phyloP scores from a whole-genome alignment of 2,113 vertebrate genomes.

The Zootoca vivipara region DNA sequence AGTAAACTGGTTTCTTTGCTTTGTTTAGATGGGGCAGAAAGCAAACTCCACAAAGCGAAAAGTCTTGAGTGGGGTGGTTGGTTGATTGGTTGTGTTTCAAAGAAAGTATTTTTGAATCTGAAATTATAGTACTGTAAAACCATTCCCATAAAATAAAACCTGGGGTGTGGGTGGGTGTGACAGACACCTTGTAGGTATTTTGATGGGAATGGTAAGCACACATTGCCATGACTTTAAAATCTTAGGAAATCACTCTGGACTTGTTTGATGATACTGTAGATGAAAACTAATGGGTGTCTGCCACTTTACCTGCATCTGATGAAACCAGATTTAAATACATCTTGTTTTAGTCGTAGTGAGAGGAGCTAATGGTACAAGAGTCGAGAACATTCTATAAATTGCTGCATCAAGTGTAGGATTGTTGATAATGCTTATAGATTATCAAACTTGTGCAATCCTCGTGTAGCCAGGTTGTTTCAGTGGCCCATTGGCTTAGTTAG shows the following conservation, averaged over 20 bases:
- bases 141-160: no score
- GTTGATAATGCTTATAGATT: neutral
- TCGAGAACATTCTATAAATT: neutral
- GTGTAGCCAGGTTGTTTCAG: neutral
- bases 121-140: neutral
- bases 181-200: neutral
- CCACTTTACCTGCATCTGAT: neutral
- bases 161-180: no score
- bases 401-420: neutral
- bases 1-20: neutral
- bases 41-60: neutral
- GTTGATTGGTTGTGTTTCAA: neutral
- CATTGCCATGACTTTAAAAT: neutral
- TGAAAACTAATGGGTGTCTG: neutral
- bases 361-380: neutral
- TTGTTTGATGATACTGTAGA: neutral
- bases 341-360: neutral
- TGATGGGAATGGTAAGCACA: neutral
- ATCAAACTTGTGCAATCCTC: neutral
- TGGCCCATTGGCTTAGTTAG: no score
- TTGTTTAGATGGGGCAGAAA: neutral
- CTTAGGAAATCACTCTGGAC: neutral
- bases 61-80: no score
- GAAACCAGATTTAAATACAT: no score
- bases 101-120: neutral